Evolutionary conservation across 2,797 vertebrate species (phyloP).

Genomic region (Danio albolineatus): DNA sequence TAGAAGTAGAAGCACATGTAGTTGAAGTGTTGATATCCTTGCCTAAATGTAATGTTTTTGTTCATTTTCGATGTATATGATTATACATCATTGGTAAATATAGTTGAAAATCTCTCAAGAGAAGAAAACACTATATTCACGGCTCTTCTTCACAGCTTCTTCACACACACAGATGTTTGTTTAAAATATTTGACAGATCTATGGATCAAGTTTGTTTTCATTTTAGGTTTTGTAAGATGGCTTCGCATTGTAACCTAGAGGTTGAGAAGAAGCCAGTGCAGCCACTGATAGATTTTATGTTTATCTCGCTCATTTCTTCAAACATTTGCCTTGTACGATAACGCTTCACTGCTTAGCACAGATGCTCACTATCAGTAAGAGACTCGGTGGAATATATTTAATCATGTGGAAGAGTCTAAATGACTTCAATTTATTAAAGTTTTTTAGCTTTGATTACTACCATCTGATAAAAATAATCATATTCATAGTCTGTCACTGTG

Average conservation of each 20-base stretch:
- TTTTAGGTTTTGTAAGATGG: slow-evolving; percentile 42
- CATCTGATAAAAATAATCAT: slow-evolving; percentile 46
- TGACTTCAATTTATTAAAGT: slow-evolving; percentile 33
- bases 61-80: slow-evolving; percentile 10
- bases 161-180: slow-evolving; percentile 1
- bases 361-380: slow-evolving; percentile 34
- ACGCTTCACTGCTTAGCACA: slow-evolving; percentile 38
- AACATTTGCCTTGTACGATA: slow-evolving; percentile 58
- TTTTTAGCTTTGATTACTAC: slow-evolving; percentile 33
- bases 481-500: slow-evolving; percentile 32
- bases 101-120: slow-evolving; percentile 19
- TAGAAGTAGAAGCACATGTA: slow-evolving; percentile 9
- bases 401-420: slow-evolving; percentile 31
- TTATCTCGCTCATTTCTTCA: slow-evolving; percentile 53
- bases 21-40: neutral
- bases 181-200: slow-evolving; percentile 20
- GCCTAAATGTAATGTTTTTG: neutral
- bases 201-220: slow-evolving; percentile 32
- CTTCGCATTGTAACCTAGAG: slow-evolving; percentile 37
- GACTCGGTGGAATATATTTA: slow-evolving; percentile 15
- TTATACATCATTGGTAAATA: slow-evolving; percentile 6
- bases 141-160: slow-evolving; percentile 12
- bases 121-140: slow-evolving; percentile 12
- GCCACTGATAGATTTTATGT: slow-evolving; percentile 53
- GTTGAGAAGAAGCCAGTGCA: slow-evolving; percentile 26